Conservation (phyloP, 1,140 invertebrate genomes). For the Nixonia krombeini region DNA sequence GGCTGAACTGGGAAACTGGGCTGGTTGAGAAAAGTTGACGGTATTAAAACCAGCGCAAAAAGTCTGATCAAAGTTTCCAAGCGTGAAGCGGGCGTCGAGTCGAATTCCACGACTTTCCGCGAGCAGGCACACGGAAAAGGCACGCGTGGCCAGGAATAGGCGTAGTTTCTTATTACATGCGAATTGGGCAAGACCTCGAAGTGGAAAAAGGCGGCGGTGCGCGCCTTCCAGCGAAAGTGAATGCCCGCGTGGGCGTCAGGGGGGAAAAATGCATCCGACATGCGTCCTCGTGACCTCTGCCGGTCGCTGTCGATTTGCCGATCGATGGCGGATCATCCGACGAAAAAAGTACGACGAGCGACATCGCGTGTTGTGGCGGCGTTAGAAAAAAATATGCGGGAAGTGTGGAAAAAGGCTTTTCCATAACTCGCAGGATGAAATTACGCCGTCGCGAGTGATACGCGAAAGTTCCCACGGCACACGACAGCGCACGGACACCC, state of each 20-base stretch:
- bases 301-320: too few species aligned
- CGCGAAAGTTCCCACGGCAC: slow-evolving; percentile 39
- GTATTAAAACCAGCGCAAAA: too few species aligned
- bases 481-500: slow-evolving; percentile 36
- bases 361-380: too few species aligned
- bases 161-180: slow-evolving; percentile 38
- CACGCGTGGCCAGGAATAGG: slow-evolving; percentile 25
- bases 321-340: too few species aligned
- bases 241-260: slow-evolving; percentile 36
- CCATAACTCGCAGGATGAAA: slow-evolving; percentile 26
- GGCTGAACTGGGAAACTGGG: too few species aligned
- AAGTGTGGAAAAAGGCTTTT: slow-evolving; percentile 5
- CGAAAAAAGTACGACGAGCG: too few species aligned
- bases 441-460: slow-evolving; percentile 33
- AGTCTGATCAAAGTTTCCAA: too few species aligned
- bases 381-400: neutral
- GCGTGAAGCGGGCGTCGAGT: too few species aligned
- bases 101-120: too few species aligned
- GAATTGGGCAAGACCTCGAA: slow-evolving; percentile 49
- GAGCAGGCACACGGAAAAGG: slow-evolving; percentile 14
- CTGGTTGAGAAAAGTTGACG: too few species aligned
- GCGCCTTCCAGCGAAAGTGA: slow-evolving; percentile 32
- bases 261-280: slow-evolving; percentile 29
- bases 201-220: slow-evolving; percentile 26
- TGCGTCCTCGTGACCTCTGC: slow-evolving; percentile 23